Evolutionary conservation across 2,888 invertebrate genomes (phyloP), one percentile per base, ranked within the genome.

Genomic region (Adela reaumurella): DNA sequence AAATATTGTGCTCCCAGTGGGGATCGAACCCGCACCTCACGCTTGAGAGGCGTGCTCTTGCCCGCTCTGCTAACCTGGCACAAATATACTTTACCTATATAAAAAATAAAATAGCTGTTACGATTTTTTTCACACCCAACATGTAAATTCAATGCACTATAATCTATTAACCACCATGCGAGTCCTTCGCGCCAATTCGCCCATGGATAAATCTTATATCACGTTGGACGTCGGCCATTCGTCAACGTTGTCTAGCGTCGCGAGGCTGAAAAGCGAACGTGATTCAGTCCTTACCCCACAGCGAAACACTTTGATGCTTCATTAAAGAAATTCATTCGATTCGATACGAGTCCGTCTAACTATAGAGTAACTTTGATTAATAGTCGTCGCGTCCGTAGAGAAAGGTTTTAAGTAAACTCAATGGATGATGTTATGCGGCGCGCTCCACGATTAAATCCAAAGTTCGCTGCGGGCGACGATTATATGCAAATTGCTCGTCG

Each of bases 321-420:
- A 72, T 74, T 74, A 72, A 65, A 65, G 65, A 61, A 67, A 71
- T 72, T 68, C 67, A 70, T 67, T 64, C 65, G 60, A 64, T 65
- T 69, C 58, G 74, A 65, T 69, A 61, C 74, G 70, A 71, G 70
- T 67, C 66, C 64, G 66, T 64, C 59, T 61, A 58, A 58, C 58
- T 57, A 58, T 60, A 47, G 62, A 63, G 58, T 57, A 63, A 58
- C 60, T 62, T 63, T 67, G 65, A 68, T 67, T 65, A 62, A 67
- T 65, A 55, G 53, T 35, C 49, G 55, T 63, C 62, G 62, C 62
- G 61, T 57, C 35, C 50, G 52, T n/a, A 55, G 51, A 53, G 51
- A 53, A 57, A 57, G 35, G 35, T 57, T 65, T 62, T 55, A 54
- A 57, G 49, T 55, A 57, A 56, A 58, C 46, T 46, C 58, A 51